Evolutionary conservation across 2,888 invertebrate genomes (phyloP).

Genomic region (Germaria angustata): DNA sequence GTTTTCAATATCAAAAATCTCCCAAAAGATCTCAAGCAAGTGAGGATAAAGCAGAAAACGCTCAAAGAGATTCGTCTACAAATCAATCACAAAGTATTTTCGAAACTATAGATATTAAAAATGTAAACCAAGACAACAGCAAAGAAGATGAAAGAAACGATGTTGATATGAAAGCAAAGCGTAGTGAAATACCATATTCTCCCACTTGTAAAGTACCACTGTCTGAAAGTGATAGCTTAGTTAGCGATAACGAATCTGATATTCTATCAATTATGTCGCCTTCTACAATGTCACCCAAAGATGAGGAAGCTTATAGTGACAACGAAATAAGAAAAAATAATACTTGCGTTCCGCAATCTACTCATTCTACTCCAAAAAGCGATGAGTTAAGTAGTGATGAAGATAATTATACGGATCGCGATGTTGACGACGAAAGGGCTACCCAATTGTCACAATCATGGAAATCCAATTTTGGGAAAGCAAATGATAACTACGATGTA

Average conservation of each 20-base stretch:
- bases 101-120: not conserved
- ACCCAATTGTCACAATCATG: not conserved
- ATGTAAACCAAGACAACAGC: not conserved
- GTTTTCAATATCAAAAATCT: slow-evolving; percentile 11
- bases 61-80: not conserved
- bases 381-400: not conserved
- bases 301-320: not conserved
- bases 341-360: not conserved
- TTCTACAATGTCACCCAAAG: not conserved
- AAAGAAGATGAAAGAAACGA: not conserved
- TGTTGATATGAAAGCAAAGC: not conserved
- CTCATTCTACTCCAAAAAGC: not conserved
- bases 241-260: slow-evolving; percentile 3
- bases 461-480: not conserved
- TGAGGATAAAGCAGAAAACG: not conserved
- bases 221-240: not conserved
- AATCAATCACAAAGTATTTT: slow-evolving; percentile 10
- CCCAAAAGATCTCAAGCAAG: not conserved
- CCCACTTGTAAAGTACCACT: not conserved
- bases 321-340: not conserved
- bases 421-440: not conserved
- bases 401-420: not conserved
- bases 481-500: not conserved
- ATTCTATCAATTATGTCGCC: not conserved
- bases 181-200: not conserved